These are phyloP conservation scores for Sinocyclocheilus grahami DNA, from an alignment of 2,113 vertebrate genomes.

Conservation along the genomic window DNA sequence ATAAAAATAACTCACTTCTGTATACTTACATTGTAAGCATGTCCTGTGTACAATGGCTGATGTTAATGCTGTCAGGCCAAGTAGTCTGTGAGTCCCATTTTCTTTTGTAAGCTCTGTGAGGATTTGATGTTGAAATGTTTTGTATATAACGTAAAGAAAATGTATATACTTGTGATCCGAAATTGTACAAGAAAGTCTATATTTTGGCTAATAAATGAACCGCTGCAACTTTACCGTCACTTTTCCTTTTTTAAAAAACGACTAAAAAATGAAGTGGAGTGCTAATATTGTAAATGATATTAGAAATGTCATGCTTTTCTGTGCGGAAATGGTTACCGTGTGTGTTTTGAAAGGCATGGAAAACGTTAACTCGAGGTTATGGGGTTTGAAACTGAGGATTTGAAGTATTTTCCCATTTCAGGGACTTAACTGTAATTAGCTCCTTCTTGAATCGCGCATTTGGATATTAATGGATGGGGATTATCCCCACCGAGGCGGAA, in stretches of 20 bases:
- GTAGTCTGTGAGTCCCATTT: conserved; percentile 81
- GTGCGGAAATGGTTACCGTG: conserved; percentile 48
- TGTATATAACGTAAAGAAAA: conserved; percentile 96
- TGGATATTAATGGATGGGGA: conserved; percentile 74
- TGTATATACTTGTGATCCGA: conserved; percentile 99
- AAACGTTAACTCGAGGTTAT: conserved; percentile 47
- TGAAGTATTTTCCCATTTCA: conserved; percentile 70
- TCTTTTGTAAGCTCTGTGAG: conserved; percentile 84
- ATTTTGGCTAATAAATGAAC: conserved; percentile 99
- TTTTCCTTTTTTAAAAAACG: conserved; percentile 50
- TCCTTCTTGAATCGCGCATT: conserved; percentile 69
- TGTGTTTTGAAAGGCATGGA: conserved; percentile 37
- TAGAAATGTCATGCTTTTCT: conserved; percentile 34
- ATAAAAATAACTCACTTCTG: conserved; percentile 84
- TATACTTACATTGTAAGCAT: conserved; percentile 97
- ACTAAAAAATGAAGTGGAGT: neutral
- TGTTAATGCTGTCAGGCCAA: conserved; percentile 86
- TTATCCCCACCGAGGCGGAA: conserved; percentile 68
- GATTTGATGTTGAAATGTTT: conserved; percentile 87
- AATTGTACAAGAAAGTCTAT: conserved; percentile 99
- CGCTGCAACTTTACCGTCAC: conserved; percentile 89
- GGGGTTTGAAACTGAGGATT: conserved; percentile 67
- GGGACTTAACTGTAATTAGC: conserved; percentile 72
- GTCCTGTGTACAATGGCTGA: conserved; percentile 93
- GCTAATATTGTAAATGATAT: conserved; percentile 12